Conservation (phyloP, 1,140 invertebrate species). For the Harpegnathos saltator region DNA sequence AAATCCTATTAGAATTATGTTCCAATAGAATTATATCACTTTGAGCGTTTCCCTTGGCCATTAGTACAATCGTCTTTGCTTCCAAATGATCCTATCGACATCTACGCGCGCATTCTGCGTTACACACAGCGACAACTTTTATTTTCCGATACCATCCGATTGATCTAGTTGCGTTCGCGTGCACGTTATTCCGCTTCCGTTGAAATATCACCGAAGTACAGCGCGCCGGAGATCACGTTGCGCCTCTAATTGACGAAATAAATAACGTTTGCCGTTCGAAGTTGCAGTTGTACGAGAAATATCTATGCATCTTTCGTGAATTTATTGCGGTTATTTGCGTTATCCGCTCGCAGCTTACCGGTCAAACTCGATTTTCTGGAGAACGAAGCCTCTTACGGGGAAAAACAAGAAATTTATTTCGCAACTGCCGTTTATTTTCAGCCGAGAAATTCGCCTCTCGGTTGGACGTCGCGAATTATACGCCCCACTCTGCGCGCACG, state of each 20-base stretch:
- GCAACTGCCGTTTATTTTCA: too few species aligned
- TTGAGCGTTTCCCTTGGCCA: not conserved
- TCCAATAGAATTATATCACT: not conserved
- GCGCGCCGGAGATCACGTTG: not conserved
- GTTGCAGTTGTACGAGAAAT: not conserved
- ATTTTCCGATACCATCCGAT: constrained; percentile 7
- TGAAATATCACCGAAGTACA: constrained; percentile 26
- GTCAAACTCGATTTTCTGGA: too few species aligned
- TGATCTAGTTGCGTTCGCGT: not conserved
- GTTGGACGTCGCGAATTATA: too few species aligned
- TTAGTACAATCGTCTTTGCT: not conserved
- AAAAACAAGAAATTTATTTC: too few species aligned
- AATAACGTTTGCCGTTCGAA: constrained; percentile 12
- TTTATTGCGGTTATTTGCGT: constrained; percentile 33
- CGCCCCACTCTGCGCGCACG: too few species aligned
- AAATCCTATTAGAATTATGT: too few species aligned
- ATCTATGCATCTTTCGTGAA: not conserved
- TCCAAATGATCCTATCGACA: not conserved
- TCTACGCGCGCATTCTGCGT: not conserved
- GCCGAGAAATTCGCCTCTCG: too few species aligned
- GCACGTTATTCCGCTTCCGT: not conserved
- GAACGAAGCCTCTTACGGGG: too few species aligned
- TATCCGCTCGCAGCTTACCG: not conserved
- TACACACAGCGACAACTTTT: not conserved
- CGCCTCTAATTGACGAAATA: constrained; percentile 36